Evolutionary conservation across 2,113 vertebrate species (phyloP).

Genomic region (Percopsis transmontana): DNA sequence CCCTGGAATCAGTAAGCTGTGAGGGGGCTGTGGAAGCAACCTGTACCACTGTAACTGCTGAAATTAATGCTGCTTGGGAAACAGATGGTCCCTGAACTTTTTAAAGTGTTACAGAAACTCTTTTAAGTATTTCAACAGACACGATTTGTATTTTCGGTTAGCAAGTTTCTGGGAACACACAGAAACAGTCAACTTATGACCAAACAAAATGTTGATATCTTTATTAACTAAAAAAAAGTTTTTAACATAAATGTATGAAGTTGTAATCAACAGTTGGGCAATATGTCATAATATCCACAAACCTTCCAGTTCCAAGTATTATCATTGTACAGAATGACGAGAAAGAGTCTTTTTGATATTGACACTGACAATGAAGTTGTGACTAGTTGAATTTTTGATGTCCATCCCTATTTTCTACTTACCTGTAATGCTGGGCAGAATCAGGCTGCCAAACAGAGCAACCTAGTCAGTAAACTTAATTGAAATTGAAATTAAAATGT

Average conservation of each 20-base stretch:
- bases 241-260: background rate
- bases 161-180: too few species aligned
- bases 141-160: background rate
- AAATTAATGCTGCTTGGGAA: constrained; percentile 28
- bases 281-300: background rate
- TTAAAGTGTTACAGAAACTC: background rate
- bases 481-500: background rate
- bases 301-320: background rate
- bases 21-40: constrained; percentile 4
- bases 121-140: constrained; percentile 18
- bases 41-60: constrained; percentile 8
- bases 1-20: constrained; percentile 54
- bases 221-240: background rate
- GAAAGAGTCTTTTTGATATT: background rate
- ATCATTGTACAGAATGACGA: background rate
- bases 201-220: too few species aligned
- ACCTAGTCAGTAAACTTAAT: too few species aligned
- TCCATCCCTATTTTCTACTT: too few species aligned
- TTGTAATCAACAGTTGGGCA: background rate
- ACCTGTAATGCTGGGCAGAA: too few species aligned
- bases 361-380: constrained; percentile 30
- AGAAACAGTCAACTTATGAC: too few species aligned
- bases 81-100: constrained; percentile 30
- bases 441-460: too few species aligned
- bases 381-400: constrained; percentile 1